These are phyloP conservation scores for Lepus oiostolus DNA, from an alignment of 2,797 vertebrate species.

Conservation along the genomic window DNA sequence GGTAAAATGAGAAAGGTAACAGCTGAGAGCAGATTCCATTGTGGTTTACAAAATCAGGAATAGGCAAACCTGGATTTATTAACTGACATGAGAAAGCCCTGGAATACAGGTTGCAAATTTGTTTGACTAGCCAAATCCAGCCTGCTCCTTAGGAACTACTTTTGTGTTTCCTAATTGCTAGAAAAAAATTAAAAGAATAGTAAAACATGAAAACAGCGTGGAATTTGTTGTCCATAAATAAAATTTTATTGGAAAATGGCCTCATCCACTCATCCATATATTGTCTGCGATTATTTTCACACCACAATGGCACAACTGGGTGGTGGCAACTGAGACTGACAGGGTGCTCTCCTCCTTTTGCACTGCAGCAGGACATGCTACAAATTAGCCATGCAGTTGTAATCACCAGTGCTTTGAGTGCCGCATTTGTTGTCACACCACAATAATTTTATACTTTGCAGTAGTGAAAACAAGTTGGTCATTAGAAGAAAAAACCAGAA, in stretches of 20 bases:
- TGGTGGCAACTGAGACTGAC: neutral
- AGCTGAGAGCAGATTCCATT: conserved; percentile 4
- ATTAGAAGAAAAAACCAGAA: neutral
- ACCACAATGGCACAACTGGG: neutral
- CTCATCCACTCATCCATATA: neutral
- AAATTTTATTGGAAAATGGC: neutral
- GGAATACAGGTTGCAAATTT: neutral
- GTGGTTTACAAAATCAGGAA: conserved; percentile 49
- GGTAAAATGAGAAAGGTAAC: conserved; percentile 36
- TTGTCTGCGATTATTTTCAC: neutral
- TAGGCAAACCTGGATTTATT: neutral
- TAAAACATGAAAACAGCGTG: neutral
- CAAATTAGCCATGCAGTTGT: neutral
- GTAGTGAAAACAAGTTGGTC: no score
- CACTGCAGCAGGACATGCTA: neutral
- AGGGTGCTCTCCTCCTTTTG: neutral
- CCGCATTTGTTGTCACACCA: neutral
- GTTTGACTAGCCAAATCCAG: neutral
- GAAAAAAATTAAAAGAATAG: neutral
- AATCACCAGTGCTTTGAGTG: neutral
- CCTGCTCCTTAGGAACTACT: neutral
- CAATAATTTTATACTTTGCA: neutral
- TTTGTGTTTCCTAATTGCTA: neutral
- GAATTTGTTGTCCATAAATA: conserved; percentile 33
- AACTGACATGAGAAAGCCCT: conserved; percentile 10